Base-by-base conservation (phyloP, 2,888 invertebrate genomes). In the Temnothorax rugatulus region DNA sequence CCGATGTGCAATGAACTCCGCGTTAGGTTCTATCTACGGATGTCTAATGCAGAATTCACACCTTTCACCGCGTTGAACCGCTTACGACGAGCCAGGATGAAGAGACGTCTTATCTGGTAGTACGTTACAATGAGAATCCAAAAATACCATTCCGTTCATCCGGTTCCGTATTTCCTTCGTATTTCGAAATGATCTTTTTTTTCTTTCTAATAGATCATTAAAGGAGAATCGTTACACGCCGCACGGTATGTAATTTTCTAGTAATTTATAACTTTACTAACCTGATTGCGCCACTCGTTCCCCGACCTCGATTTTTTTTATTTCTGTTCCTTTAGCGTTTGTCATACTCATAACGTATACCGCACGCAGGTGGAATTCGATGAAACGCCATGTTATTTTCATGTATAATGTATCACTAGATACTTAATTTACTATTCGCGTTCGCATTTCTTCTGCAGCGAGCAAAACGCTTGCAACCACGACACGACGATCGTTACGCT, bases 21-120 rank as follows among this genome's bases (percentile, higher is more conserved):
- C 59, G 54, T 68, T 29, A 77, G 15, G 57, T 84, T 75, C 61
- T 74, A 38, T 44, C 15, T 44, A 25, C 57, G 74, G 44, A 63
- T 79, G 68, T 77, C 68, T n/a, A 74, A 71, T 69, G 87, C 74
- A 82, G 34, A 59, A 69, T 84, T 86, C 68, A 73, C 85, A 85
- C 81, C 83, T 85, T 83, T 86, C 83, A 79, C 84, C 61, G 59
- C n/a, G 50, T 52, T 71, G 52, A 61, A 75, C 71, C n/a, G 25
- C 52, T 63, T 34, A 74, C 29, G 44, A 52, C 11, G 50, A 50
- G 15, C 7, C 18, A 47, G 34, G 5, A 57, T 59, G 66, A 74
- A 29, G 59, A 59, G 34, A 38, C 13, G 25, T 34, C 15, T 57
- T 61, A 52, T 73, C n/a, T 50, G 25, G 63, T 52, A 15, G 25